Evolutionary conservation across 2,797 vertebrate genomes (phyloP), one percentile per base, ranked within the genome.

Genomic region (Enteromius viviparus): DNA sequence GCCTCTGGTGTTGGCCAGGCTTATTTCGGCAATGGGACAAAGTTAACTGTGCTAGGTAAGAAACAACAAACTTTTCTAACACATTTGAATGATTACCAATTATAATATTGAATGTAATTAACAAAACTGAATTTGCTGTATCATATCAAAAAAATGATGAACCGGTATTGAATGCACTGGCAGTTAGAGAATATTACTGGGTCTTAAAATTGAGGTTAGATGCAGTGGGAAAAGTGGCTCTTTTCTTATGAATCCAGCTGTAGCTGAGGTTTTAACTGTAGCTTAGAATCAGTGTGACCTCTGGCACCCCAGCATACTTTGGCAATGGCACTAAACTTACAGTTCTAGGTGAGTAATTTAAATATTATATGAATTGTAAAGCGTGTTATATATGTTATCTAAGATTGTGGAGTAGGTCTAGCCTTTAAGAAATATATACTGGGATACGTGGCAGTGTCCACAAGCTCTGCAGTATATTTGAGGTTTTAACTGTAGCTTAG

Each of bases 271-370:
- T 93, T 92, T 90, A 72, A 58, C 47, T 75, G 84, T 64, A 69
- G 83, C 83, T 0, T 76, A 66, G 26, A 12, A 58, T 82, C 88
- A 89, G 32, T 90, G 90, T 90, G 89, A 75, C 34, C 77, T 80
- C 12, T 80, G 74, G 32, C 32, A 32, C 85, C 87, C 81, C 91
- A 89, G 87, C 92, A 85, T 81, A 26, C 78, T 89, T 95, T 87
- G 94, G 94, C 85, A 32, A 83, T 1, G 95, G 94, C 84, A 95
- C 94, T 55, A 93, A 90, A 89, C 92, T 96, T 86, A 93, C 93
- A 0, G 81, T 83, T 34, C 60, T 83, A 47, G 81, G 81, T 83
- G 55, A 83, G 81, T 40, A 0, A 40, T 37, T n/a, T 40, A 4
- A 68, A 10, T n/a, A 11, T 40, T 40, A 34, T n/a, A 3, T 40